phyloP scores from a whole-genome alignment of 1,140 invertebrate species.

The Oryzaephilus surinamensis region DNA sequence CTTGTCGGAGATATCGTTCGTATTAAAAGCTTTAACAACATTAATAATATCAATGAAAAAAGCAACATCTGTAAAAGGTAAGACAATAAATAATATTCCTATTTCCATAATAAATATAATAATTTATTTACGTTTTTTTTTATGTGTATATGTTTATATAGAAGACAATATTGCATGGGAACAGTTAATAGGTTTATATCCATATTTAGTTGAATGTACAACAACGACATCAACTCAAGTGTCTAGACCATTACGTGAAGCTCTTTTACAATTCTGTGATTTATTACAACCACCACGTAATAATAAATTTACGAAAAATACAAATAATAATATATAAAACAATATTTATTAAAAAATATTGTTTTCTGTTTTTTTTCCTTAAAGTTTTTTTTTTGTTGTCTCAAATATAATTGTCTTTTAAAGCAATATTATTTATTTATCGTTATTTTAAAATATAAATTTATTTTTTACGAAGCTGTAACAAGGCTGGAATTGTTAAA shows the following conservation, averaged over 20 bases:
- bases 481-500: no score
- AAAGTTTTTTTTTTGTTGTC: no score
- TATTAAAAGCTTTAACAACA: conserved; percentile 90
- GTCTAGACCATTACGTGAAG: conserved; percentile 71
- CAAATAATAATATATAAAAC: conserved; percentile 8
- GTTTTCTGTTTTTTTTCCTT: no score
- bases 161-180: conserved; percentile 85
- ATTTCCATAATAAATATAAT: conserved; percentile 6
- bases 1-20: conserved; percentile 91
- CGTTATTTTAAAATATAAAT: no score
- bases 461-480: no score
- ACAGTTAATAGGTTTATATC: conserved; percentile 83
- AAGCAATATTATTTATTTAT: no score
- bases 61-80: conserved; percentile 75
- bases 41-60: conserved; percentile 86
- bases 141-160: conserved; percentile 17
- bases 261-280: conserved; percentile 79
- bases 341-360: no score
- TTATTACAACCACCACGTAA: conserved; percentile 58
- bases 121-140: conserved; percentile 6
- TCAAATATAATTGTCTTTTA: no score
- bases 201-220: conserved; percentile 81
- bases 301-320: not conserved
- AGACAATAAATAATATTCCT: conserved; percentile 18
- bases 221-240: conserved; percentile 66